phyloP scores from a whole-genome alignment of 2,797 vertebrate species.

The Sebastes minor region DNA sequence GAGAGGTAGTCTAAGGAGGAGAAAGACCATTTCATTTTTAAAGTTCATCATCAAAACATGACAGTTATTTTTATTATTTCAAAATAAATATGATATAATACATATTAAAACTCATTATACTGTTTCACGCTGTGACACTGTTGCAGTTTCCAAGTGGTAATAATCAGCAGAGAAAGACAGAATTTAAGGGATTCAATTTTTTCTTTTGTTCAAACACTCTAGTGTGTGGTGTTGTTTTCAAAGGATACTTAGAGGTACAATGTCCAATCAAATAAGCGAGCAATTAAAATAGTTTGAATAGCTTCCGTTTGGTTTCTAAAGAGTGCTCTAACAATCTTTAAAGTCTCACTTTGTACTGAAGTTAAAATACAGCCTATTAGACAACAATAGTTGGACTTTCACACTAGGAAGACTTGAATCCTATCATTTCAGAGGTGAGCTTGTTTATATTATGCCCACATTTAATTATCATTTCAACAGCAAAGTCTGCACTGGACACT shows the following conservation, averaged over 20 bases:
- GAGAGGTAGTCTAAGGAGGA: background rate
- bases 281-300: background rate
- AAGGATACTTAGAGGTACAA: background rate
- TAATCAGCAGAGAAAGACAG: background rate
- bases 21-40: background rate
- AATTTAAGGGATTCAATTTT: background rate
- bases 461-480: constrained; percentile 2
- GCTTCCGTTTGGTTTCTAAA: background rate
- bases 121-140: background rate
- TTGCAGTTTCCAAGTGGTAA: background rate
- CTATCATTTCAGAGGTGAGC: background rate
- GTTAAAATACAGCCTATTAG: background rate
- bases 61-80: background rate
- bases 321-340: background rate
- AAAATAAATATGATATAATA: background rate
- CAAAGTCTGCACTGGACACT: background rate
- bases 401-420: background rate
- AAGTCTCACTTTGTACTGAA: background rate
- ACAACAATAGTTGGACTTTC: background rate
- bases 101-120: background rate
- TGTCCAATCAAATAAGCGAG: background rate
- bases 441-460: background rate
- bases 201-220: background rate
- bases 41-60: background rate
- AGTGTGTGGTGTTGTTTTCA: background rate